phyloP scores from a whole-genome alignment of 2,797 vertebrate species.

The Sciurus carolinensis region DNA sequence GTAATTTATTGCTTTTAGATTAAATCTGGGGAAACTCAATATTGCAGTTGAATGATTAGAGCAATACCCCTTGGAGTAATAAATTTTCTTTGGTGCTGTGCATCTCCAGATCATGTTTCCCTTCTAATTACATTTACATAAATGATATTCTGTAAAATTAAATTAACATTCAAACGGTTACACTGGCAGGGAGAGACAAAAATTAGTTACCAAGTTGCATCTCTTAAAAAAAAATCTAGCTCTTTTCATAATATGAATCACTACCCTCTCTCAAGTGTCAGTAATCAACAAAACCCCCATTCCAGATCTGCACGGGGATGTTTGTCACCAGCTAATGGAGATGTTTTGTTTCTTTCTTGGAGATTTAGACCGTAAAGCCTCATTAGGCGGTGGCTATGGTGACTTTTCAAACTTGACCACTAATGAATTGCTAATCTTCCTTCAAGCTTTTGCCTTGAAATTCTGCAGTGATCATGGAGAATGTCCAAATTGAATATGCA shows the following conservation, averaged over 20 bases:
- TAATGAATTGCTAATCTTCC: constrained; percentile 74
- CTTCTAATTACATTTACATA: constrained; percentile 99
- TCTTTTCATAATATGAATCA: constrained; percentile 86
- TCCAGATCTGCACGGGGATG: constrained; percentile 75
- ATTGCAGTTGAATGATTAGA: constrained; percentile 99
- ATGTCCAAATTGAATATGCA: constrained; percentile 65
- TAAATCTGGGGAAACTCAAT: constrained; percentile 98
- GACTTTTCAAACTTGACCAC: constrained; percentile 81
- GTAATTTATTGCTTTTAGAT: constrained; percentile 99
- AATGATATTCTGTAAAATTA: constrained; percentile 97
- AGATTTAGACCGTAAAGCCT: constrained; percentile 47
- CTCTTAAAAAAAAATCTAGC: constrained; percentile 86
- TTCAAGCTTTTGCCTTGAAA: constrained; percentile 67
- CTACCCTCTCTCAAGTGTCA: constrained; percentile 84
- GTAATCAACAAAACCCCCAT: constrained; percentile 71
- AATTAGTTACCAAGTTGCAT: constrained; percentile 91
- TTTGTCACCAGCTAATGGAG: constrained; percentile 83
- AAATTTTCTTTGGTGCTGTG: constrained; percentile 96
- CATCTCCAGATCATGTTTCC: constrained; percentile 95
- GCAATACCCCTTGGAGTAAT: constrained; percentile 96
- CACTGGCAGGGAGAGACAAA: constrained; percentile 91
- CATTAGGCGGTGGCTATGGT: constrained; percentile 80
- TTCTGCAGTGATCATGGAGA: constrained; percentile 71
- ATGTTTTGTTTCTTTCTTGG: constrained; percentile 77
- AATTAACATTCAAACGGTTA: constrained; percentile 94